Conservation (phyloP, 2,797 vertebrate species). For the Merluccius polli region DNA sequence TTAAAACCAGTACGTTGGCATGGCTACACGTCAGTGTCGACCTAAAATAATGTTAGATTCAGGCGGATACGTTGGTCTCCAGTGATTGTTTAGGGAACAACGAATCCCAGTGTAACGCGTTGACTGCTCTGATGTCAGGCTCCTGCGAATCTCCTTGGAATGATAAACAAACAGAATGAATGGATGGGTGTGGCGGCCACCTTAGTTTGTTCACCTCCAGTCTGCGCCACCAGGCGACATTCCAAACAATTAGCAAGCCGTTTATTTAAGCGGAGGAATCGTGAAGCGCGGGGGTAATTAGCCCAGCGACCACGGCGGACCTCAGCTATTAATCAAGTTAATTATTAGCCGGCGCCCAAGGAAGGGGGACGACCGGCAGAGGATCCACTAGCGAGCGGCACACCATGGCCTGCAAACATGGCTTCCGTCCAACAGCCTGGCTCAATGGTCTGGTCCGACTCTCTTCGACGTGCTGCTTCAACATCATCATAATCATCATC, state of each 20-base stretch:
- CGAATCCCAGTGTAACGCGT: too few species aligned
- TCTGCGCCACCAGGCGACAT: slow-evolving; percentile 18
- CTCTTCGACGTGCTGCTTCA: background rate
- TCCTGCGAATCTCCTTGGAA: too few species aligned
- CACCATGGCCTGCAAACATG: slow-evolving; percentile 24
- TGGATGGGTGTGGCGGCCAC: background rate
- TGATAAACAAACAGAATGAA: background rate
- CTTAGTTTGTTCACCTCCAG: background rate
- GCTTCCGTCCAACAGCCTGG: slow-evolving; percentile 17
- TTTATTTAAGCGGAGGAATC: slow-evolving; percentile 45
- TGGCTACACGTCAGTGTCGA: too few species aligned
- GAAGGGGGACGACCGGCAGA: slow-evolving; percentile 29
- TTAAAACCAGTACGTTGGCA: too few species aligned
- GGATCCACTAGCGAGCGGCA: background rate
- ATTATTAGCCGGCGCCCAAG: slow-evolving; percentile 54
- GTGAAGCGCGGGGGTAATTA: slow-evolving; percentile 63
- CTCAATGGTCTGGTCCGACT: background rate
- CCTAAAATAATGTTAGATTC: too few species aligned
- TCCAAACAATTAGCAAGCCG: slow-evolving; percentile 44
- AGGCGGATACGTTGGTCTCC: too few species aligned
- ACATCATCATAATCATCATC: background rate
- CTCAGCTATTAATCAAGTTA: slow-evolving; percentile 57
- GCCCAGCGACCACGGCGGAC: slow-evolving; percentile 41
- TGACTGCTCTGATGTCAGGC: too few species aligned
- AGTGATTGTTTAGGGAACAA: too few species aligned